Conservation (phyloP, 2,797 vertebrate species). For the Betta splendens region DNA sequence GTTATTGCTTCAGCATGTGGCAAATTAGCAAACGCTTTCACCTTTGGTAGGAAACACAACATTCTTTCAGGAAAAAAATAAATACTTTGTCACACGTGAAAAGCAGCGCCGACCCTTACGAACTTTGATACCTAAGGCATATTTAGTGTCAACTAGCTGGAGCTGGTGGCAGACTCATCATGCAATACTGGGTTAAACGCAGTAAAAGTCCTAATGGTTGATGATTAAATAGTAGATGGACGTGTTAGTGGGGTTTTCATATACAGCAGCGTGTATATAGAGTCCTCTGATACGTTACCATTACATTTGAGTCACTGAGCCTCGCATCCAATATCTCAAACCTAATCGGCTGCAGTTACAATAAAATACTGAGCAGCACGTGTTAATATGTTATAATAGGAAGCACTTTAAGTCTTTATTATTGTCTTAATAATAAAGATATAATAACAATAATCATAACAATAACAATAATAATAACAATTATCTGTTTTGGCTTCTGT, state of each 20-base stretch:
- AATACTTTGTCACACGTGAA: constrained; percentile 82
- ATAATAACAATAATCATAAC: too few species aligned
- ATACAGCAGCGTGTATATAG: constrained; percentile 1
- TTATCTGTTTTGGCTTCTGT: too few species aligned
- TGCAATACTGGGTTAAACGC: constrained; percentile 9
- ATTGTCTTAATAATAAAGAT: too few species aligned
- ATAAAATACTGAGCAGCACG: background rate
- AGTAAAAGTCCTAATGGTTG: background rate
- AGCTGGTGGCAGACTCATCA: constrained; percentile 19
- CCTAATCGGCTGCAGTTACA: background rate
- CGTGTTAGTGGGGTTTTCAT: background rate
- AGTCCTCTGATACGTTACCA: background rate
- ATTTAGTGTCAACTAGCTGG: constrained; percentile 73
- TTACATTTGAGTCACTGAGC: constrained; percentile 10
- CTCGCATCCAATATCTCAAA: background rate
- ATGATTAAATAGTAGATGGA: background rate
- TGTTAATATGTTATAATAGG: too few species aligned
- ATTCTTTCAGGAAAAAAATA: constrained; percentile 86
- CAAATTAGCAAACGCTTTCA: constrained; percentile 66
- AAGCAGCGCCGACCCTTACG: constrained; percentile 67
- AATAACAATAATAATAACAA: too few species aligned
- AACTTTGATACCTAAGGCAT: constrained; percentile 78
- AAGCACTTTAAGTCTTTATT: too few species aligned
- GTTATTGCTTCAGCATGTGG: constrained; percentile 25
- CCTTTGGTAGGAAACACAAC: too few species aligned